Evolutionary conservation across 1,140 invertebrate species (phyloP).

Genomic region (Lithobius niger): DNA sequence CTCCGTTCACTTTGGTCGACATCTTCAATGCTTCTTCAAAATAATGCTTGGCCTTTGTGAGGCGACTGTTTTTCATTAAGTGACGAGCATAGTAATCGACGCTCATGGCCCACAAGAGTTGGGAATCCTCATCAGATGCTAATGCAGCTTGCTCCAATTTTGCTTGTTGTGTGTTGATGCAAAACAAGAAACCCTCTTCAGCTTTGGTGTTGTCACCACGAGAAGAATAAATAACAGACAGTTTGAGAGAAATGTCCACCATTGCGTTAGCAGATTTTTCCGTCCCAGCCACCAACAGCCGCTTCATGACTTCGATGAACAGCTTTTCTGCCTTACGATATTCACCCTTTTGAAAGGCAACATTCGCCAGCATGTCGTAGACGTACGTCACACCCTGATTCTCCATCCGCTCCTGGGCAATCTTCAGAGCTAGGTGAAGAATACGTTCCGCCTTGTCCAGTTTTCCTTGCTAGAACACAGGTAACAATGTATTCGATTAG

Average conservation of each 20-base stretch:
- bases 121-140: slow-evolving; percentile 40
- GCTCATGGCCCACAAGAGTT: slow-evolving; percentile 50
- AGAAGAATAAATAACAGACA: slow-evolving; percentile 35
- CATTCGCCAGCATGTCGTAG: slow-evolving; percentile 79
- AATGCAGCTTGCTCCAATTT: slow-evolving; percentile 34
- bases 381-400: slow-evolving; percentile 66
- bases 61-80: slow-evolving; percentile 44
- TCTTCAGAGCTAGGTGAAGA: slow-evolving; percentile 61
- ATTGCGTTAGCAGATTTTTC: slow-evolving; percentile 57
- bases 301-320: slow-evolving; percentile 64
- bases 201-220: slow-evolving; percentile 52
- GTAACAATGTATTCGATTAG: too few species aligned
- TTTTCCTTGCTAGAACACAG: slow-evolving; percentile 51
- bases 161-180: slow-evolving; percentile 49
- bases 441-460: slow-evolving; percentile 68
- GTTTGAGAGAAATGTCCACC: slow-evolving; percentile 53
- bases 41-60: slow-evolving; percentile 46
- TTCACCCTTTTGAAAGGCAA: slow-evolving; percentile 60
- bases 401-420: slow-evolving; percentile 64
- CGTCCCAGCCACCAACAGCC: slow-evolving; percentile 49
- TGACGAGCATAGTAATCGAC: slow-evolving; percentile 70
- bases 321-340: slow-evolving; percentile 68
- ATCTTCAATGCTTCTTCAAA: slow-evolving; percentile 54
- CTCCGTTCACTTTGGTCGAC: slow-evolving; percentile 48
- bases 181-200: slow-evolving; percentile 58